These are phyloP conservation scores for Amia ocellicauda DNA, from an alignment of 2,113 vertebrate species.

Conservation along the genomic window DNA sequence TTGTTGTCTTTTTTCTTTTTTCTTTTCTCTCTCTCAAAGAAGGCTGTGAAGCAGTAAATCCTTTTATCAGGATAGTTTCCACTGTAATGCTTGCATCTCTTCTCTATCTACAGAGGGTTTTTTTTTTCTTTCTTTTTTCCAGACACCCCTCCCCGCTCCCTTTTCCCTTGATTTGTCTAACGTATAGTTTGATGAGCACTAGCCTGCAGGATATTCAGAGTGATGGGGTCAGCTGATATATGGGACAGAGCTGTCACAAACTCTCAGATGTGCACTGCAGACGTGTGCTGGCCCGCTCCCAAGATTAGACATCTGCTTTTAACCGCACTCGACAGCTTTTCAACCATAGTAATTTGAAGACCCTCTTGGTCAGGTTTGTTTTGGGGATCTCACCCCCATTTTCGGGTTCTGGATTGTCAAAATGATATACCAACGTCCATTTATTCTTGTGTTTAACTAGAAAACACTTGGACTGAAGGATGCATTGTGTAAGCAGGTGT, in stretches of 20 bases:
- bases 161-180: slow-evolving; percentile 42
- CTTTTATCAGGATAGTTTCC: slow-evolving; percentile 42
- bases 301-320: slow-evolving; percentile 8
- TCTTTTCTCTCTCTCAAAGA: slow-evolving; percentile 21
- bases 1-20: slow-evolving; percentile 24
- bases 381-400: not conserved
- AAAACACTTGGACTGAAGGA: too few species aligned
- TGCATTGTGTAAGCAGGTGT: too few species aligned
- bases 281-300: slow-evolving; percentile 36
- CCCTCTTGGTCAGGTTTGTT: not conserved
- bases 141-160: not conserved
- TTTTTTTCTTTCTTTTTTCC: slow-evolving; percentile 19
- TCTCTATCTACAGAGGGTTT: slow-evolving; percentile 33
- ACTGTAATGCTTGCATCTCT: slow-evolving; percentile 24
- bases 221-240: slow-evolving; percentile 59
- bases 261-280: slow-evolving; percentile 39
- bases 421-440: too few species aligned
- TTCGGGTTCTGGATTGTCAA: too few species aligned
- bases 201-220: slow-evolving; percentile 48
- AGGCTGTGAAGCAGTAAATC: slow-evolving; percentile 44
- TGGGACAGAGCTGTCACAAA: slow-evolving; percentile 46
- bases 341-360: not conserved
- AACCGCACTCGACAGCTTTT: not conserved
- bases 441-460: too few species aligned
- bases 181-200: slow-evolving; percentile 45